Evolutionary conservation across 2,113 vertebrate species (phyloP).

Genomic region (Nycticorax nycticorax): DNA sequence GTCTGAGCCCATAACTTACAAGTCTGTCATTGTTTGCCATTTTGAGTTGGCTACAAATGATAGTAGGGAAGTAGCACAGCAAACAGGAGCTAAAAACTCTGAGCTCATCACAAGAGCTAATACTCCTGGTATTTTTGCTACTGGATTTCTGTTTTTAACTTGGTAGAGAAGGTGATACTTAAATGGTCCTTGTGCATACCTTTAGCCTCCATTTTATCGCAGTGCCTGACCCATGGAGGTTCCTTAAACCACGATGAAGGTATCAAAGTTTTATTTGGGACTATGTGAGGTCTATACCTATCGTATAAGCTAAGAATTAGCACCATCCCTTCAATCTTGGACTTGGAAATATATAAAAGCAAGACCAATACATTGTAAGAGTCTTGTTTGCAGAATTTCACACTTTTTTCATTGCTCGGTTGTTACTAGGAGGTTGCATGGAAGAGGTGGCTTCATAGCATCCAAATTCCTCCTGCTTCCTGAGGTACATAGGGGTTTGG

Average conservation of each 20-base stretch:
- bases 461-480: not conserved
- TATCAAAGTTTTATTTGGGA: not conserved
- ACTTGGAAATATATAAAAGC: not conserved
- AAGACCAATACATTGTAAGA: not conserved
- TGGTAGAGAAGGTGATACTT: not conserved
- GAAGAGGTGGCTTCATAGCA: not conserved
- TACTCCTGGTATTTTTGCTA: not conserved
- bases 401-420: not conserved
- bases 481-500: accelerated
- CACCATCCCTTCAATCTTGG: not conserved
- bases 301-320: not conserved
- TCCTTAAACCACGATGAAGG: not conserved
- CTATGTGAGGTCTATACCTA: not conserved
- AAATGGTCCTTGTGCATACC: not conserved
- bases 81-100: not conserved
- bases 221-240: not conserved
- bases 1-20: not conserved
- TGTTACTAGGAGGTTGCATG: not conserved
- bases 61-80: not conserved
- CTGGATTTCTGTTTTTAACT: not conserved
- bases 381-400: not conserved
- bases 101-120: not conserved
- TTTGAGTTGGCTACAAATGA: not conserved
- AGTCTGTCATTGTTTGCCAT: not conserved
- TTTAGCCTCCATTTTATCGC: not conserved